These are phyloP conservation scores for Auanema freiburgensis DNA, from an alignment of 2,888 invertebrate species.

Conservation along the genomic window DNA sequence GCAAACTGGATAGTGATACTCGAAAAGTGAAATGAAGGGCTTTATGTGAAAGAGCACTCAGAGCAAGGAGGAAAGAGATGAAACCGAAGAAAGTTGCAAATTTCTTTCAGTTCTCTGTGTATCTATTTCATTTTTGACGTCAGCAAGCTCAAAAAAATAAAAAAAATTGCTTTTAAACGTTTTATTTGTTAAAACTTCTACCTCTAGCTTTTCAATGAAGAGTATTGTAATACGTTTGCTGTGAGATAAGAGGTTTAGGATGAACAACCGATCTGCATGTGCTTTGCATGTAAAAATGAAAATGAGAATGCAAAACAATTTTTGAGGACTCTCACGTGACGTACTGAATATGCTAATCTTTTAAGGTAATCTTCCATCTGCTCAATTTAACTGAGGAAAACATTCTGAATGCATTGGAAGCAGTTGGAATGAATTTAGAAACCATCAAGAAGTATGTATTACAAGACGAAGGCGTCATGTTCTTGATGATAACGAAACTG, in stretches of 20 bases:
- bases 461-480: constrained; percentile 55
- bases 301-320: background rate
- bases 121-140: no score
- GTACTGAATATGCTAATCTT: background rate
- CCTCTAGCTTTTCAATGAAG: no score
- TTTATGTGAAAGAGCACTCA: no score
- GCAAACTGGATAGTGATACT: no score
- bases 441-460: constrained; percentile 46
- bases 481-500: constrained; percentile 52
- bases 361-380: constrained; percentile 51
- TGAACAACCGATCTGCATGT: background rate
- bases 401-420: constrained; percentile 40
- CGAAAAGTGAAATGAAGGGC: no score
- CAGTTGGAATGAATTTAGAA: constrained; percentile 39
- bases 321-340: background rate
- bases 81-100: no score
- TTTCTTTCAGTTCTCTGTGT: no score
- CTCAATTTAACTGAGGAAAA: constrained; percentile 47
- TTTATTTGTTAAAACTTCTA: no score
- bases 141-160: no score
- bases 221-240: background rate
- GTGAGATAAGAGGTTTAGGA: background rate
- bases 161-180: no score
- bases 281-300: background rate
- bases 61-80: no score